Evolutionary conservation across 2,888 invertebrate species (phyloP).

Genomic region (Synergus gifuensis): DNA sequence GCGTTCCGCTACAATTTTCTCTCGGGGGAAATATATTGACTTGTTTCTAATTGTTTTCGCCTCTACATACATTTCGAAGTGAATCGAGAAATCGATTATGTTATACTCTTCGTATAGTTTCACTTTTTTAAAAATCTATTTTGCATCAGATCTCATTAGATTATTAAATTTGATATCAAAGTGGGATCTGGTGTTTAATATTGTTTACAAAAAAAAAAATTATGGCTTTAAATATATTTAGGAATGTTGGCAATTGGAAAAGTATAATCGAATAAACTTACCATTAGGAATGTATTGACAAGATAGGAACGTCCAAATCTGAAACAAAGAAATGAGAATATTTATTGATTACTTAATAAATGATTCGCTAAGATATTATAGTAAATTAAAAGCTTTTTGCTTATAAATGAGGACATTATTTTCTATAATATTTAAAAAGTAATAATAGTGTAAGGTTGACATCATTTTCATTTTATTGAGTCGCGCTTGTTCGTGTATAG

Average conservation of each 20-base stretch:
- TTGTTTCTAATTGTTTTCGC: conserved; percentile 67
- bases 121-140: too few relatives aligned
- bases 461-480: conserved; percentile 24
- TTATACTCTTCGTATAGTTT: not conserved
- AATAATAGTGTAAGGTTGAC: not conserved
- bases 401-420: too few relatives aligned
- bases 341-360: not conserved
- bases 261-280: not conserved
- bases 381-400: too few relatives aligned
- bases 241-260: too few relatives aligned
- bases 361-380: not conserved
- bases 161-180: not conserved
- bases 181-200: too few relatives aligned
- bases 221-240: too few relatives aligned
- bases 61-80: conserved; percentile 51
- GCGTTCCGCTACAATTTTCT: conserved; percentile 58
- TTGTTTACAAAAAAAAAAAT: too few relatives aligned
- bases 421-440: not conserved
- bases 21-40: conserved; percentile 67
- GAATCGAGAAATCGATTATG: conserved; percentile 2
- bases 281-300: not conserved
- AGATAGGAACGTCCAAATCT: not conserved
- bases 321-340: not conserved
- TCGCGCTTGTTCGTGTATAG: not conserved
- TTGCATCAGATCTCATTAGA: not conserved